A percentile compares a stretch with the other conserved stretches of the same genome.
phyloP scores from a whole-genome alignment of 1,140 invertebrate species.

The Temnothorax nylanderi region DNA sequence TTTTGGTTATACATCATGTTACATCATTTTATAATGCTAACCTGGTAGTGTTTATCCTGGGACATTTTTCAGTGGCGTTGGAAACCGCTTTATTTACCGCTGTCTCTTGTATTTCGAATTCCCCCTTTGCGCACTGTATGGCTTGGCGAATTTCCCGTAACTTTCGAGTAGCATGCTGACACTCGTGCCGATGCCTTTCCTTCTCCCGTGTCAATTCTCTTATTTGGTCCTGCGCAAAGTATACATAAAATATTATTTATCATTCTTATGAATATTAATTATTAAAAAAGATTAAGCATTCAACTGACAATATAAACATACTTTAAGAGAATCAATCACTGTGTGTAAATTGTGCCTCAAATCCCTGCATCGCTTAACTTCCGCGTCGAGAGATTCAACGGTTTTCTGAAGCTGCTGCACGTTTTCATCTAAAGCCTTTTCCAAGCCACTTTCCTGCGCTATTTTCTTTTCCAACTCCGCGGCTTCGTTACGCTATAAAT shows the following conservation, averaged over 20 bases:
- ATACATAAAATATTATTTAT: background rate
- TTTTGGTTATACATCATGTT: constrained; percentile 22
- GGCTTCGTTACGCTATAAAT: constrained; percentile 83
- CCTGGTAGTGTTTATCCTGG: constrained; percentile 84
- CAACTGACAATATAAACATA: background rate
- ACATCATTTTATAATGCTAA: constrained; percentile 58
- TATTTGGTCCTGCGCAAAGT: constrained; percentile 79
- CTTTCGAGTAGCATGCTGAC: constrained; percentile 53
- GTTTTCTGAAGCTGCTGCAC: constrained; percentile 79
- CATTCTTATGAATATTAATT: no score
- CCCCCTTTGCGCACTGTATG: constrained; percentile 70
- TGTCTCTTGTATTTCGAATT: constrained; percentile 75
- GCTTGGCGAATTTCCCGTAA: constrained; percentile 58
- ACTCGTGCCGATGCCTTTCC: constrained; percentile 68
- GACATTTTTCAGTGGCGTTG: constrained; percentile 80
- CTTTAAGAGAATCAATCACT: constrained; percentile 71
- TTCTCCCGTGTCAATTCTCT: constrained; percentile 74
- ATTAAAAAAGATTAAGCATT: background rate
- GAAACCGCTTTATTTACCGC: constrained; percentile 67
- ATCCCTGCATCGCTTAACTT: constrained; percentile 70
- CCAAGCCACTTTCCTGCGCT: constrained; percentile 76
- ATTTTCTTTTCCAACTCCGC: constrained; percentile 82
- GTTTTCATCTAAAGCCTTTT: constrained; percentile 77
- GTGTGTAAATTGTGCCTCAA: constrained; percentile 64
- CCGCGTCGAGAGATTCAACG: constrained; percentile 75